phyloP scores from a whole-genome alignment of 2,888 invertebrate species.

The Hedya salicella region DNA sequence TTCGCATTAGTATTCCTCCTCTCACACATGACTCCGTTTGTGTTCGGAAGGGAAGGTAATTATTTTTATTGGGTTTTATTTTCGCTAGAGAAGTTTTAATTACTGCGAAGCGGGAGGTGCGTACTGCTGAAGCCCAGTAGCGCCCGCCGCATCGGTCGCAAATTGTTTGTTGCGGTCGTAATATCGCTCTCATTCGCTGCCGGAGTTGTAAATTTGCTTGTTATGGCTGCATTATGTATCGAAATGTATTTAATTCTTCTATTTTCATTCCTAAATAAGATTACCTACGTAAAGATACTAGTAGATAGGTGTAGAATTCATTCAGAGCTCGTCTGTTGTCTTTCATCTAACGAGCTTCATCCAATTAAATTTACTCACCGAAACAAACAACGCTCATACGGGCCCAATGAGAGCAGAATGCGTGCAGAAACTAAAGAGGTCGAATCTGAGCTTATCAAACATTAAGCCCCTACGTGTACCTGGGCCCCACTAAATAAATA shows the following conservation, averaged over 20 bases:
- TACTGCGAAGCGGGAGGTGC: slow-evolving; percentile 63
- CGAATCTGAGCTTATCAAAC: slow-evolving; percentile 81
- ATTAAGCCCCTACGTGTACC: slow-evolving; percentile 74
- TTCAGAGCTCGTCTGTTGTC: neutral
- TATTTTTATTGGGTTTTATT: slow-evolving; percentile 76
- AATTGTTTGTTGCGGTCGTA: slow-evolving; percentile 73
- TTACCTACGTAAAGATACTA: neutral
- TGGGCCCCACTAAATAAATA: slow-evolving; percentile 79
- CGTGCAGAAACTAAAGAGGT: slow-evolving; percentile 73
- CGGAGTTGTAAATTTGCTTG: slow-evolving; percentile 61
- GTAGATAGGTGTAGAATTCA: neutral
- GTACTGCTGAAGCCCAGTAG: slow-evolving; percentile 60
- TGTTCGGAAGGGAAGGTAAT: slow-evolving; percentile 67
- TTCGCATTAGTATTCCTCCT: slow-evolving; percentile 63
- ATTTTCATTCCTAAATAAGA: slow-evolving; percentile 35
- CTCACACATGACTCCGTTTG: slow-evolving; percentile 63
- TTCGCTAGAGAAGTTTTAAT: slow-evolving; percentile 77
- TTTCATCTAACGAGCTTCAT: slow-evolving; percentile 30
- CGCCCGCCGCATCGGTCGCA: slow-evolving; percentile 56
- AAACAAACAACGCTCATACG: slow-evolving; percentile 61
- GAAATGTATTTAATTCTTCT: slow-evolving; percentile 54
- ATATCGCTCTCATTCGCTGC: slow-evolving; percentile 65
- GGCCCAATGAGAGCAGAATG: slow-evolving; percentile 61
- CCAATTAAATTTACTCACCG: slow-evolving; percentile 30
- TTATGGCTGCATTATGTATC: slow-evolving; percentile 64